Evolutionary conservation across 1,140 invertebrate species (phyloP).

Genomic region (Heliconius himera): DNA sequence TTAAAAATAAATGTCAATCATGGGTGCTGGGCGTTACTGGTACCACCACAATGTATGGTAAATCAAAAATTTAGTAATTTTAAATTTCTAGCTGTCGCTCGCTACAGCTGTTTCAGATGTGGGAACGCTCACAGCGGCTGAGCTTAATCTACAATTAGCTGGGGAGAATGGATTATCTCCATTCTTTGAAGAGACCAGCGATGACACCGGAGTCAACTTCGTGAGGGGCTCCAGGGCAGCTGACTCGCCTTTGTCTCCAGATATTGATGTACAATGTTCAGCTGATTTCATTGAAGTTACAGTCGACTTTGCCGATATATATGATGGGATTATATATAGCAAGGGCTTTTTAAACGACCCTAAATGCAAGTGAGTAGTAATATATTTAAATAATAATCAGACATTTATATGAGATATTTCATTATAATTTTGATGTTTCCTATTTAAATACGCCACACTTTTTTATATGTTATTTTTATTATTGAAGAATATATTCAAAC

Average conservation of each 20-base stretch:
- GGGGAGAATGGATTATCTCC: conserved; percentile 68
- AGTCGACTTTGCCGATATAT: conserved; percentile 84
- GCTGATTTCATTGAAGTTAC: conserved; percentile 84
- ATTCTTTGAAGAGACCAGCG: conserved; percentile 69
- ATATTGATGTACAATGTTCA: conserved; percentile 86
- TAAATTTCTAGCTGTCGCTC: conserved; percentile 73
- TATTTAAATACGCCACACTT: too few species aligned
- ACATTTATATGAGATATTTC: neutral
- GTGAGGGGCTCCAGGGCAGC: conserved; percentile 68
- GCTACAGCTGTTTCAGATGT: conserved; percentile 79
- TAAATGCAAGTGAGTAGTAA: conserved; percentile 84
- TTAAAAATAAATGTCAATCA: too few species aligned
- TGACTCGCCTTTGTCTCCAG: conserved; percentile 63
- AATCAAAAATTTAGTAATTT: conserved; percentile 12
- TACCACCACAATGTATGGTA: neutral
- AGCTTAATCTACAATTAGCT: conserved; percentile 72
- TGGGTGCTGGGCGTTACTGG: too few species aligned
- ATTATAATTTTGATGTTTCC: too few species aligned
- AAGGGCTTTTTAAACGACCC: conserved; percentile 86
- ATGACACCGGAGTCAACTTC: conserved; percentile 72
- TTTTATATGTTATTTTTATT: too few species aligned
- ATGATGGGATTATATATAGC: conserved; percentile 88
- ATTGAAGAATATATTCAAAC: too few species aligned
- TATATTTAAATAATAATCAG: neutral
- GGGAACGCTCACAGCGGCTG: conserved; percentile 68